phyloP scores from a whole-genome alignment of 1,140 invertebrate genomes.

The Limonius californicus region DNA sequence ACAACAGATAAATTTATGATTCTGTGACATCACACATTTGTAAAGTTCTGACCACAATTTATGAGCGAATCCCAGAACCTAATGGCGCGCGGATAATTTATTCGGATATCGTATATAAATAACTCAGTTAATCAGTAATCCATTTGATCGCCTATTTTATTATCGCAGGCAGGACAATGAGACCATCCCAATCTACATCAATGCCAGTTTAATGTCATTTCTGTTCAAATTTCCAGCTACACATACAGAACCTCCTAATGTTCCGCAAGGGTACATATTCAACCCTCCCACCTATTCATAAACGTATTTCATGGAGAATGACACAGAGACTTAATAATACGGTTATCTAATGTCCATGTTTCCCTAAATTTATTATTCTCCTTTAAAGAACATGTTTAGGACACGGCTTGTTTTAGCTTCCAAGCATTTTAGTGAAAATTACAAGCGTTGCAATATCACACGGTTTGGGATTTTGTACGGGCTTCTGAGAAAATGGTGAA shows the following conservation, averaged over 20 bases:
- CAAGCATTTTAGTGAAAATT: no score
- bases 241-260: neutral
- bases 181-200: neutral
- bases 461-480: no score
- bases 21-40: constrained; percentile 24
- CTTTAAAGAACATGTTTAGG: no score
- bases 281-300: no score
- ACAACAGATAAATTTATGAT: constrained; percentile 25
- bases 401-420: no score
- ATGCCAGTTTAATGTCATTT: neutral
- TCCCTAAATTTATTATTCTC: no score
- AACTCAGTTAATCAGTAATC: constrained; percentile 19
- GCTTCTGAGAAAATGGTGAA: no score
- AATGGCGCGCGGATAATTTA: constrained; percentile 19
- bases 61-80: constrained; percentile 23
- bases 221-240: neutral
- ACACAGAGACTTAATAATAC: no score
- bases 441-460: no score
- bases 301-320: no score
- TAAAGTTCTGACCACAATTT: constrained; percentile 24
- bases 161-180: neutral
- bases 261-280: no score
- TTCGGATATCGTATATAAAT: constrained; percentile 22
- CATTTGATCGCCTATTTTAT: constrained; percentile 14
- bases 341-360: no score